Evolutionary conservation across 2,888 invertebrate species (phyloP).

Genomic region (Trachelus tabidus): DNA sequence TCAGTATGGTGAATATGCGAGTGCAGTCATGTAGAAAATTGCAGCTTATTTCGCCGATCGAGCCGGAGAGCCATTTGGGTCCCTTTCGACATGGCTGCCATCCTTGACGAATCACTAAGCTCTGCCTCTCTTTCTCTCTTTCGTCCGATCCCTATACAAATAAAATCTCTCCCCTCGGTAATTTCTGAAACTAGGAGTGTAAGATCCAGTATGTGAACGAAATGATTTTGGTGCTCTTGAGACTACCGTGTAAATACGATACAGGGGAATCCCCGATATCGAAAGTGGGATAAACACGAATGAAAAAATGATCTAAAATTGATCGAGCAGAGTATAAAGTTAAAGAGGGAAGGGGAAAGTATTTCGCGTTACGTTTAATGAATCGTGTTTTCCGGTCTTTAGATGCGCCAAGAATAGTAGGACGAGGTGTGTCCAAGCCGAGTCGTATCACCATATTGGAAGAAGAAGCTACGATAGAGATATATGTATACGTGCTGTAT

Average conservation of each 20-base stretch:
- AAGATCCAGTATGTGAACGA: background rate
- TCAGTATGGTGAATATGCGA: constrained; percentile 15
- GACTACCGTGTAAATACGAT: background rate
- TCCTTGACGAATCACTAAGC: constrained; percentile 49
- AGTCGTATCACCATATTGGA: background rate
- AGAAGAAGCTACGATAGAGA: background rate
- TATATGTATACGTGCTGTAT: constrained; percentile 1
- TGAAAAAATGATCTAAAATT: background rate
- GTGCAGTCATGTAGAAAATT: constrained; percentile 57
- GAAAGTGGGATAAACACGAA: background rate
- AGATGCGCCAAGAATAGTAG: constrained; percentile 51
- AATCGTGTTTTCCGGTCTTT: constrained; percentile 61
- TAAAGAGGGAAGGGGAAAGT: background rate
- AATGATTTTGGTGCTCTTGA: background rate
- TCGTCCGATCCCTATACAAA: constrained; percentile 11
- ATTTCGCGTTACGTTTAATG: constrained; percentile 45
- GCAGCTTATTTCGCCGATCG: constrained; percentile 55
- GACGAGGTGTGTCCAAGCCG: background rate
- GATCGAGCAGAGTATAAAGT: background rate
- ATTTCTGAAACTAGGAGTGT: background rate
- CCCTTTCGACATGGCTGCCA: constrained; percentile 39
- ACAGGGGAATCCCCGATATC: background rate
- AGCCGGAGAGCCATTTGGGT: constrained; percentile 18
- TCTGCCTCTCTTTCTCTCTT: constrained; percentile 23
- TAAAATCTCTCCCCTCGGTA: background rate